These are phyloP conservation scores for Sceloporus undulatus DNA, from an alignment of 2,113 vertebrate genomes.

Conservation along the genomic window DNA sequence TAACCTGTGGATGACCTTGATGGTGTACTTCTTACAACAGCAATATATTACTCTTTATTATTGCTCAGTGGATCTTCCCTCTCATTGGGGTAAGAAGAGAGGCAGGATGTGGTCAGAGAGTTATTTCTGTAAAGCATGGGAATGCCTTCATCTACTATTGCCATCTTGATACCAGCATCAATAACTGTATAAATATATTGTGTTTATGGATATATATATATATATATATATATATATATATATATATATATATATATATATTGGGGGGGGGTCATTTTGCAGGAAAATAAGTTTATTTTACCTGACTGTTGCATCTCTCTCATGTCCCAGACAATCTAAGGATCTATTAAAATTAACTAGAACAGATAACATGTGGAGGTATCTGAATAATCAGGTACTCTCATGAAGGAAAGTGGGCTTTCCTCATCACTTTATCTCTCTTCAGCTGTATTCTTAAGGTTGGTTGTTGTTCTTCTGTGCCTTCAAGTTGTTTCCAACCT, in stretches of 20 bases:
- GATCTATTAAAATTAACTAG: background rate
- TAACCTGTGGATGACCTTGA: constrained; percentile 13
- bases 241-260: no score
- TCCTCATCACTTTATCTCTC: background rate
- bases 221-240: no score
- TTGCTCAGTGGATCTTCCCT: background rate
- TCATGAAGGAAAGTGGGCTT: background rate
- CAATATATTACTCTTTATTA: background rate
- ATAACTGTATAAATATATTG: background rate
- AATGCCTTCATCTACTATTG: background rate
- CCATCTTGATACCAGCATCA: background rate
- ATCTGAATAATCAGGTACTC: background rate
- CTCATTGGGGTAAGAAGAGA: background rate
- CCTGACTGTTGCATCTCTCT: background rate
- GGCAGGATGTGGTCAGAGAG: background rate
- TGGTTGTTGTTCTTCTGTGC: no score
- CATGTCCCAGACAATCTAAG: no score
- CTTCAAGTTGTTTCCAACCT: background rate
- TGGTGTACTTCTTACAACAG: background rate
- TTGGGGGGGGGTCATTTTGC: background rate
- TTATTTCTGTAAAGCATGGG: background rate
- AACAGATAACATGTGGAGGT: background rate
- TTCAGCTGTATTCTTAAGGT: no score
- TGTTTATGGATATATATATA: no score
- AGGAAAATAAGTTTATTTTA: background rate